Evolutionary conservation across 2,113 vertebrate genomes (phyloP), one percentile per base, ranked within the genome.

Genomic region (Charina bottae): DNA sequence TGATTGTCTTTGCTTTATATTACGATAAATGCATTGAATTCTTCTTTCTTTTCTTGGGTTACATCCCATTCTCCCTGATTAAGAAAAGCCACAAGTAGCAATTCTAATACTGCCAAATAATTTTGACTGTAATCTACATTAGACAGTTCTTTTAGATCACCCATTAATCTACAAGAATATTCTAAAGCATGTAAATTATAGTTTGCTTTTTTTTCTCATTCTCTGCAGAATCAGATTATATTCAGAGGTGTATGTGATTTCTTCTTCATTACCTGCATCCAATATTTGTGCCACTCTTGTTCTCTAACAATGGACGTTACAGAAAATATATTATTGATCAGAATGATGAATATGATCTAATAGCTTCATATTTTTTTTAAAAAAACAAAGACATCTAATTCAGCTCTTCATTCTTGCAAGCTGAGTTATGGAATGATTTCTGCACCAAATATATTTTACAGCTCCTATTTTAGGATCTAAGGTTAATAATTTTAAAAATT

Each of bases 11-110:
- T 59, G 12, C 17, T 92, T 28, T 87, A 17, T 4, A 93, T 17
- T 60, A 0, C 4, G 37, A 23, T 83, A 86, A 46, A 59, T 49
- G 26, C 11, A 53, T 3, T 85, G 26, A 85, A 85, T 26, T 85
- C 1, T 68, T 1, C 68, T 91, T 94, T 92, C 60, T 0, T 58
- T 19, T 15, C 23, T 17, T 85, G 1, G 89, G 85, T 9, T 84
- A 92, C 90, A 89, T 2, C 37, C 85, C 87, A 89, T 53, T 88
- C 28, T 53, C 4, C 90, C 87, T 94, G 49, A 93, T 46, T 90
- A 88, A 93, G 72, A 93, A 95, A 93, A 90, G 94, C 94, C 96
- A 96, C 96, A 96, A 95, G 96, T 93, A 97, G 95, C 96, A 97
- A 95, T 94, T 94, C 89, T 85, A 90, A 91, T 46, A 60, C 90